phyloP scores from a whole-genome alignment of 1,140 invertebrate species.

The Drosophila erecta region DNA sequence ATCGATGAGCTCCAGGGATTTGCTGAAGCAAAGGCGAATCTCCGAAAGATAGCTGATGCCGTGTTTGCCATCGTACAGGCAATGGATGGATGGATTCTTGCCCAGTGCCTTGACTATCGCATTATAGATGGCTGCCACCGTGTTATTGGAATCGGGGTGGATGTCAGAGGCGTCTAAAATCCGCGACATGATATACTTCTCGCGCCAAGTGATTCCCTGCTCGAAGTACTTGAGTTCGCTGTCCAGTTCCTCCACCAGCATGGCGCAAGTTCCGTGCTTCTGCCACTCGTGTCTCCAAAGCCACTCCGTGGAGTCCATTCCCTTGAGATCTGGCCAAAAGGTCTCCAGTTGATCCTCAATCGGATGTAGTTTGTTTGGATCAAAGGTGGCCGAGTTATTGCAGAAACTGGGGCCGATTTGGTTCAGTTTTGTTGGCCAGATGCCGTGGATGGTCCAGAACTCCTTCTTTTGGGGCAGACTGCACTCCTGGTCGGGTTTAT shows the following conservation, averaged over 20 bases:
- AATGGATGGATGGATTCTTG: slow-evolving; percentile 88
- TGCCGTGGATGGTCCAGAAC: slow-evolving; percentile 92
- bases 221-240: slow-evolving; percentile 91
- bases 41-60: slow-evolving; percentile 87
- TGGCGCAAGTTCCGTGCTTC: slow-evolving; percentile 94
- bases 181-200: slow-evolving; percentile 88
- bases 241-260: slow-evolving; percentile 86
- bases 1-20: slow-evolving; percentile 86
- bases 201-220: slow-evolving; percentile 88
- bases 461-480: slow-evolving; percentile 87
- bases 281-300: slow-evolving; percentile 94
- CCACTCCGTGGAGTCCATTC: slow-evolving; percentile 85
- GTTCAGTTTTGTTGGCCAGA: slow-evolving; percentile 91
- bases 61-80: slow-evolving; percentile 86
- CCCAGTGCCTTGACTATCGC: slow-evolving; percentile 86
- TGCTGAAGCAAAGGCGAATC: slow-evolving; percentile 89
- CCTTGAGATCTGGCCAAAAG: slow-evolving; percentile 91
- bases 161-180: slow-evolving; percentile 87
- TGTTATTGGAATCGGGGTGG: slow-evolving; percentile 87
- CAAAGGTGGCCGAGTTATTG: slow-evolving; percentile 88
- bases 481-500: slow-evolving; percentile 87
- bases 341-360: slow-evolving; percentile 87
- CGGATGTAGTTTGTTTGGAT: slow-evolving; percentile 86
- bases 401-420: slow-evolving; percentile 89
- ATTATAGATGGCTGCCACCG: slow-evolving; percentile 86